These are phyloP conservation scores for Hippocampus guttulatus DNA, from an alignment of 2,113 vertebrate genomes.

Conservation along the genomic window DNA sequence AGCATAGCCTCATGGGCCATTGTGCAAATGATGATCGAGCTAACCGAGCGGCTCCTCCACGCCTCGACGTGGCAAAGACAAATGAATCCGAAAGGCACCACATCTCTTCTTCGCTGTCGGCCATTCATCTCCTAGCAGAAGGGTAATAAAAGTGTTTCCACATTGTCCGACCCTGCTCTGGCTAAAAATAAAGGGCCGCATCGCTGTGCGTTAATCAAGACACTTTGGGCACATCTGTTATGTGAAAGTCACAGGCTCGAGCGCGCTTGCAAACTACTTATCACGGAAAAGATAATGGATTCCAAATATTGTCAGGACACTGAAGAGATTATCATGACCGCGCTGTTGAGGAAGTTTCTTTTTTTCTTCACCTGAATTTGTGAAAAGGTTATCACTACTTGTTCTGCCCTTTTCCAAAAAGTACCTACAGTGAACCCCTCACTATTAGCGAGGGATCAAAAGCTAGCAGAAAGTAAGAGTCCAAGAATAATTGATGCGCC, in stretches of 20 bases:
- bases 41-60: slow-evolving; percentile 41
- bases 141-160: slow-evolving; percentile 50
- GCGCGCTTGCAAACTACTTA: neutral
- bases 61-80: slow-evolving; percentile 42
- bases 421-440: too few relatives aligned
- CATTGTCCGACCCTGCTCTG: slow-evolving; percentile 31
- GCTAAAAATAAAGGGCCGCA: slow-evolving; percentile 64
- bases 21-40: slow-evolving; percentile 34
- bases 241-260: slow-evolving; percentile 14
- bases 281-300: neutral
- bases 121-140: slow-evolving; percentile 53
- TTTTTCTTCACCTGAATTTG: neutral
- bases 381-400: neutral
- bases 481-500: too few relatives aligned
- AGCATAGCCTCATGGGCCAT: slow-evolving; percentile 19
- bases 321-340: neutral
- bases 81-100: slow-evolving; percentile 40
- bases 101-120: slow-evolving; percentile 35
- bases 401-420: too few relatives aligned
- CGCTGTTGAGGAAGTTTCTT: neutral
- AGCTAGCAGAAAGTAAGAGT: neutral
- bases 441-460: too few relatives aligned
- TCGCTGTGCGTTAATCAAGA: slow-evolving; percentile 56
- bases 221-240: slow-evolving; percentile 44
- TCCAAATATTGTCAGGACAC: neutral